phyloP scores from a whole-genome alignment of 2,888 invertebrate genomes.

The Caenorhabditis drosophilae region DNA sequence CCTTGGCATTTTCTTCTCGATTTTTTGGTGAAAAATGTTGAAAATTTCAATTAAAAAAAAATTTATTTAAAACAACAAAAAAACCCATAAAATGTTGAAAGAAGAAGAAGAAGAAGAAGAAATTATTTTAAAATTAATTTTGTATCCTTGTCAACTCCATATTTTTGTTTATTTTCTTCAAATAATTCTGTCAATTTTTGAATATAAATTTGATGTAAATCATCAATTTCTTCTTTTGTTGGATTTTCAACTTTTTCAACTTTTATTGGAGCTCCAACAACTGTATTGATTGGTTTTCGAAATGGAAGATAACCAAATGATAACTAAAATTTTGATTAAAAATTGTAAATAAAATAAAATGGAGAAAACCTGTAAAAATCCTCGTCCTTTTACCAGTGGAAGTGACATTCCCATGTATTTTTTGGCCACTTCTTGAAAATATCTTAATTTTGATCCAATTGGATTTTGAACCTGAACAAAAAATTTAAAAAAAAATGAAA shows the following conservation, averaged over 20 bases:
- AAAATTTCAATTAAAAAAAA: neutral
- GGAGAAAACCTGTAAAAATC: slow-evolving; percentile 79
- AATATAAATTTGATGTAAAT: slow-evolving; percentile 80
- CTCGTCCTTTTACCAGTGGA: slow-evolving; percentile 74
- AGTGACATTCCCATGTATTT: slow-evolving; percentile 69
- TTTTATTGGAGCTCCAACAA: slow-evolving; percentile 86
- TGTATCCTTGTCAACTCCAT: too few relatives aligned
- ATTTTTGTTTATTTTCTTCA: neutral
- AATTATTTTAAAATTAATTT: too few relatives aligned
- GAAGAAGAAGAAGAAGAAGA: too few relatives aligned
- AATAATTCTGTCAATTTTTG: slow-evolving; percentile 74
- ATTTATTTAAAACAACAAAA: too few relatives aligned
- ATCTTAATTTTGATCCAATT: slow-evolving; percentile 47
- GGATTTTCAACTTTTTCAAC: slow-evolving; percentile 79
- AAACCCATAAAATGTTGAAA: too few relatives aligned
- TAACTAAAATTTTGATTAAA: too few relatives aligned
- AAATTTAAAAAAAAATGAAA: neutral
- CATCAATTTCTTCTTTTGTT: slow-evolving; percentile 79
- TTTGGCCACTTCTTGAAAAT: slow-evolving; percentile 56
- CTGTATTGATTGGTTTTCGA: slow-evolving; percentile 81
- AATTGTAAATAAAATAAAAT: too few relatives aligned
- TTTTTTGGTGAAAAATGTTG: neutral
- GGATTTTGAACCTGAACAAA: slow-evolving; percentile 24
- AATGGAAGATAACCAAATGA: slow-evolving; percentile 84
- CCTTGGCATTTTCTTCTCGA: neutral